These are phyloP conservation scores for Malthinus seriepunctatus DNA, from an alignment of 2,888 invertebrate genomes.

Conservation along the genomic window DNA sequence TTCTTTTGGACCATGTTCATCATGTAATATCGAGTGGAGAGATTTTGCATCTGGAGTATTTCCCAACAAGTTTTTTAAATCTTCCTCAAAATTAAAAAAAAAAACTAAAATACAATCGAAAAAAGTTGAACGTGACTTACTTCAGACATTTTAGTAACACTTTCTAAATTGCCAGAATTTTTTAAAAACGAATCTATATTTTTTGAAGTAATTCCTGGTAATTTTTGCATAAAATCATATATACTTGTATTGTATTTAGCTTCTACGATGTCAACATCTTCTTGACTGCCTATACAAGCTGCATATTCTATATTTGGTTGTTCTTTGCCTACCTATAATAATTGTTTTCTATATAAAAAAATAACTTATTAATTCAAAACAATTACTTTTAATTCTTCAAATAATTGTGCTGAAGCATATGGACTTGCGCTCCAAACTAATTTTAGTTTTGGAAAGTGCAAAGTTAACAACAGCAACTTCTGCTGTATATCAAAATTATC, in stretches of 20 bases:
- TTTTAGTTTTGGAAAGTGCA: slow-evolving; percentile 91
- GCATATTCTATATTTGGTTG: slow-evolving; percentile 80
- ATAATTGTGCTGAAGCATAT: slow-evolving; percentile 93
- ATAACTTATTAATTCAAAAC: neutral
- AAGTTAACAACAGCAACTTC: slow-evolving; percentile 87
- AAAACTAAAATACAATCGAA: slow-evolving; percentile 7
- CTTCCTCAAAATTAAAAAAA: slow-evolving; percentile 58
- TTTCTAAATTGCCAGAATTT: slow-evolving; percentile 69
- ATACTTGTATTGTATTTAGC: slow-evolving; percentile 63
- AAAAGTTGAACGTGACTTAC: slow-evolving; percentile 49
- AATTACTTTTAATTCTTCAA: slow-evolving; percentile 87
- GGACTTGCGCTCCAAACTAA: slow-evolving; percentile 97
- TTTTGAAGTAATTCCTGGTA: slow-evolving; percentile 88
- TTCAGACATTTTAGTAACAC: slow-evolving; percentile 62
- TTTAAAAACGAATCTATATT: slow-evolving; percentile 80
- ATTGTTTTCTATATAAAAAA: slow-evolving; percentile 20
- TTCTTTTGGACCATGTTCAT: slow-evolving; percentile 63
- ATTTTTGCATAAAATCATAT: slow-evolving; percentile 73
- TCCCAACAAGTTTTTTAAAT: slow-evolving; percentile 71
- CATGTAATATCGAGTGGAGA: slow-evolving; percentile 72
- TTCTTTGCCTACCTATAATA: slow-evolving; percentile 71
- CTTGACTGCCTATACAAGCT: slow-evolving; percentile 71
- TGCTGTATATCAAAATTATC: slow-evolving; percentile 80
- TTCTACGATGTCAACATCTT: slow-evolving; percentile 57
- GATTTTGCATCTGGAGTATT: slow-evolving; percentile 71